Evolutionary conservation across 1,140 invertebrate species (phyloP).

Genomic region (Wasmannia auropunctata): DNA sequence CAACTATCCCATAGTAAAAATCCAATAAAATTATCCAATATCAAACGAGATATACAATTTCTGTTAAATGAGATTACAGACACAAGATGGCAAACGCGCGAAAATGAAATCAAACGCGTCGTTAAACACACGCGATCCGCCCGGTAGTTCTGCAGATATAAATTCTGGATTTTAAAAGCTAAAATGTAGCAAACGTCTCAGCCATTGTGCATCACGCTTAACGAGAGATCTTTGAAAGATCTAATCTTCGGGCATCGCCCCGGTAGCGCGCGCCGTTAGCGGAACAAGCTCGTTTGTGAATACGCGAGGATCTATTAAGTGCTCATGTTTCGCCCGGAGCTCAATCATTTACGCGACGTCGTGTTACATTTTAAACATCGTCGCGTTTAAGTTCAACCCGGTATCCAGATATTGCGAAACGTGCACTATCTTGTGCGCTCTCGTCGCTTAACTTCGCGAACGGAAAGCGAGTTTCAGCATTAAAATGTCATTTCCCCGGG

Average conservation of each 20-base stretch:
- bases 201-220: conserved; percentile 32
- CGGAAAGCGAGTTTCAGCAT: conserved; percentile 28
- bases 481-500: conserved; percentile 45
- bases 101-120: conserved; percentile 53
- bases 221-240: conserved; percentile 48
- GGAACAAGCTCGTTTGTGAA: conserved; percentile 53
- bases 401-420: conserved; percentile 29
- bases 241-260: conserved; percentile 26
- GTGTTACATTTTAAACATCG: conserved; percentile 45
- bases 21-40: too few species aligned
- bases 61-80: neutral
- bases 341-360: conserved; percentile 49
- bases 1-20: neutral
- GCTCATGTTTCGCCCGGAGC: conserved; percentile 34
- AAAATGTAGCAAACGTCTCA: conserved; percentile 18
- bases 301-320: conserved; percentile 52
- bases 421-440: conserved; percentile 26
- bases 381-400: conserved; percentile 26
- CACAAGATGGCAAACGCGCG: neutral
- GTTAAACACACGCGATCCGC: conserved; percentile 6
- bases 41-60: neutral
- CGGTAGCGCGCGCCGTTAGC: conserved; percentile 7
- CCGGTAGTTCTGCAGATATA: neutral
- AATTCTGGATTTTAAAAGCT: conserved; percentile 1
- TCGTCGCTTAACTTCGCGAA: conserved; percentile 10